A percentile compares a stretch with the other conserved stretches of the same genome.
These are phyloP conservation scores for Okapia johnstoni DNA, from an alignment of 2,113 vertebrate species.

Conservation along the genomic window DNA sequence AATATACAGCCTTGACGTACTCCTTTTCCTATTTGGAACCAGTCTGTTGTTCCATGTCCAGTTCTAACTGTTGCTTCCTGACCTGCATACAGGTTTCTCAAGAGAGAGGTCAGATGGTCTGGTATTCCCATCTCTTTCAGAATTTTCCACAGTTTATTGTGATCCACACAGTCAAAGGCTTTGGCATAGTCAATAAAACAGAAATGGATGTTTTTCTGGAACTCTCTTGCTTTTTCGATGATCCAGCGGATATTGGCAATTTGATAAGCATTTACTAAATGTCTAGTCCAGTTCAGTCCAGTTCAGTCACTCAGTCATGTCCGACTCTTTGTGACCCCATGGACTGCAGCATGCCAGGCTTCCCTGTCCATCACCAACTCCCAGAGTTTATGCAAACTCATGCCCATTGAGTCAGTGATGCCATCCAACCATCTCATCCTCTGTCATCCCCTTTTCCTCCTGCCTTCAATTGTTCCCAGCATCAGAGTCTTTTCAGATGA, in stretches of 20 bases:
- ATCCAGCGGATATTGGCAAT: neutral
- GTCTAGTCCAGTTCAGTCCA: neutral
- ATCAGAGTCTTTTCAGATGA: too few relatives aligned
- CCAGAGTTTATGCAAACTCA: neutral
- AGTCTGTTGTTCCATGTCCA: neutral
- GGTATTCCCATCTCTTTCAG: neutral
- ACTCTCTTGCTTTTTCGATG: neutral
- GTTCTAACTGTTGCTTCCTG: neutral
- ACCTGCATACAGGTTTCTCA: neutral
- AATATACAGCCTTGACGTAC: neutral
- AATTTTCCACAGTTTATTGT: neutral
- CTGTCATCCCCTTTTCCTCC: neutral
- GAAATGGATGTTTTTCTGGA: neutral
- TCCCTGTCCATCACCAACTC: neutral
- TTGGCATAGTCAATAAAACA: neutral
- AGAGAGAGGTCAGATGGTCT: neutral
- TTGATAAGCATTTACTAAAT: neutral
- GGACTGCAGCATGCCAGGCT: neutral
- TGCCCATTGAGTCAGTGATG: neutral
- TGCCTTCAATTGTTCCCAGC: too few relatives aligned
- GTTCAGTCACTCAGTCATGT: neutral
- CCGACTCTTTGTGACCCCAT: neutral
- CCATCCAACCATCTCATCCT: neutral
- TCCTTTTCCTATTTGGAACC: neutral
- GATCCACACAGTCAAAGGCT: neutral